Conservation (phyloP, 2,113 vertebrate genomes). For the Ardeotis arabs region DNA sequence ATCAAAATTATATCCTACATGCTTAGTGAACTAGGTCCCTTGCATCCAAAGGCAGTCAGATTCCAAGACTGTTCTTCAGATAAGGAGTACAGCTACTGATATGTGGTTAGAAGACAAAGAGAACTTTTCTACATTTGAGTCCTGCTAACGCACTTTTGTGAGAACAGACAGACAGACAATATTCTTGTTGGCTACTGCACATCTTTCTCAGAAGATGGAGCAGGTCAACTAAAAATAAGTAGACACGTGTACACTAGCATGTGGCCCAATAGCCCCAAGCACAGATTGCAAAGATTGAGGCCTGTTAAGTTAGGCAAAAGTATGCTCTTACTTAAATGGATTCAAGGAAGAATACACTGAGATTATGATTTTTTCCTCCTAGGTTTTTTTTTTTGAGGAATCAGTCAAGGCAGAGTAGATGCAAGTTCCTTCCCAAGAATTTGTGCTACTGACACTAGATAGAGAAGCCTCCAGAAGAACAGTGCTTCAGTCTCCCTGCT, state of each 20-base stretch:
- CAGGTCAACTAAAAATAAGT: neutral
- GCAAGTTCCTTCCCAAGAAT: neutral
- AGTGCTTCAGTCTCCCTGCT: neutral
- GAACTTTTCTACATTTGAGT: neutral
- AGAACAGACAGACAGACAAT: neutral
- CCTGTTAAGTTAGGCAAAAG: neutral
- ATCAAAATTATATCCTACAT: neutral
- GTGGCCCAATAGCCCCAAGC: neutral
- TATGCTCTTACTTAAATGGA: neutral
- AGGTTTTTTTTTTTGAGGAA: neutral
- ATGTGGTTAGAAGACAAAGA: neutral
- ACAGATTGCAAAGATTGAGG: neutral
- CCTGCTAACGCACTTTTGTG: neutral
- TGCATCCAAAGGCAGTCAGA: neutral
- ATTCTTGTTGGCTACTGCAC: neutral
- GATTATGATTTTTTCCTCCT: neutral
- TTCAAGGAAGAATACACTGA: neutral
- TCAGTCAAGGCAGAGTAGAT: neutral
- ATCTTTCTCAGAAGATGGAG: neutral
- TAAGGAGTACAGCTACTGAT: neutral
- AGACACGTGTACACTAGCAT: accelerated
- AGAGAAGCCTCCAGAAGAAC: neutral
- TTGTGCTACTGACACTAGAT: neutral
- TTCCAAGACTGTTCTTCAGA: neutral
- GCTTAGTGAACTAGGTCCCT: neutral